Conservation (phyloP, 2,888 invertebrate genomes). For the Lasioglossum malachurum region DNA sequence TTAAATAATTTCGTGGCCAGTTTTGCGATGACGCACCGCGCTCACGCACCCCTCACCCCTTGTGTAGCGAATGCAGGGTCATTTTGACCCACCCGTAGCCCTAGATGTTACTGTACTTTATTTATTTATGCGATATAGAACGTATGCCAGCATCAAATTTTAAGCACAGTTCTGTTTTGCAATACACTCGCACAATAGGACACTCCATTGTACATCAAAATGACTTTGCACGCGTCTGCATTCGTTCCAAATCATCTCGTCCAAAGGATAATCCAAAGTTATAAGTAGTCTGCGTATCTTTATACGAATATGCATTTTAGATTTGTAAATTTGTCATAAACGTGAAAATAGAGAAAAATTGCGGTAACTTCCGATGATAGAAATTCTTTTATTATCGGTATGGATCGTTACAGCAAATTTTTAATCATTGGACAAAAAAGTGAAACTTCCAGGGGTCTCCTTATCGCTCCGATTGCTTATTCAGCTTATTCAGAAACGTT, state of each 20-base stretch:
- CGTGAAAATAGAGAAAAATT: too few relatives aligned
- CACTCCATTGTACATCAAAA: neutral
- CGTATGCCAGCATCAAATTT: neutral
- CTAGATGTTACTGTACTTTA: neutral
- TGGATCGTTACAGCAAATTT: too few relatives aligned
- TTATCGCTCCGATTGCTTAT: too few relatives aligned
- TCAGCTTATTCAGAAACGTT: too few relatives aligned
- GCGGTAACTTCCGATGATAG: too few relatives aligned
- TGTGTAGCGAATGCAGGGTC: slow-evolving; percentile 6
- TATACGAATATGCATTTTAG: neutral
- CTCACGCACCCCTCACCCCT: neutral
- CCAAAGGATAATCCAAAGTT: neutral
- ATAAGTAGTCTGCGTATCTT: slow-evolving; percentile 6
- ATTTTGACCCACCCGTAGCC: neutral
- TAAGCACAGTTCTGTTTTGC: neutral
- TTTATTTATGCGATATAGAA: neutral
- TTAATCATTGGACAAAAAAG: neutral
- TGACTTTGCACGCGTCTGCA: slow-evolving; percentile 1
- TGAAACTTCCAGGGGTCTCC: neutral
- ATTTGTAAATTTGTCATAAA: neutral
- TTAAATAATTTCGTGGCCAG: neutral
- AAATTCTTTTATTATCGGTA: neutral
- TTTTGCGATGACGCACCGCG: neutral
- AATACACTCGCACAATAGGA: neutral
- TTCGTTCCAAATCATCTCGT: neutral